Percentiles rank a stretch among this genome's conserved stretches.
Evolutionary conservation across 2,888 invertebrate genomes (phyloP).

Genomic region (Mythimna impura): DNA sequence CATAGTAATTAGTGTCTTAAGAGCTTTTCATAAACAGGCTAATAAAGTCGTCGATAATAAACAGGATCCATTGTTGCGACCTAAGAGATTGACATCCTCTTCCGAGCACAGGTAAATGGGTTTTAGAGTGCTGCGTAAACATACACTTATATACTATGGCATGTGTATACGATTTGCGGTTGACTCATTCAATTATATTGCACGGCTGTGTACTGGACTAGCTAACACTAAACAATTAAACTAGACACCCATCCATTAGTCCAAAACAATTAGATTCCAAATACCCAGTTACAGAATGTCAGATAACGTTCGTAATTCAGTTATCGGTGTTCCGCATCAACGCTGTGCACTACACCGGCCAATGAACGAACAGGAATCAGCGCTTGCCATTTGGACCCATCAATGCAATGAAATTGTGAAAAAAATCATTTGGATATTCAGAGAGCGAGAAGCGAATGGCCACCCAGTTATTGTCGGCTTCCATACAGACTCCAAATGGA

Average conservation of each 20-base stretch:
- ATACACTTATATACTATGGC: conserved; percentile 16
- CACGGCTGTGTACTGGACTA: conserved; percentile 4
- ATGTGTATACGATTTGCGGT: conserved; percentile 3
- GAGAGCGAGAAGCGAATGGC: conserved; percentile 81
- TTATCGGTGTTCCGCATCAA: conserved; percentile 71
- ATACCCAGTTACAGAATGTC: conserved; percentile 67
- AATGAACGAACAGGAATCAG: conserved; percentile 67
- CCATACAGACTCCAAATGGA: conserved; percentile 86
- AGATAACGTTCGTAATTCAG: conserved; percentile 76
- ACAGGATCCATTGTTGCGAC: conserved; percentile 35
- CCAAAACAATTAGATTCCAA: conserved; percentile 59
- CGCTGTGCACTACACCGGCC: conserved; percentile 43
- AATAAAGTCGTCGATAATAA: conserved; percentile 47
- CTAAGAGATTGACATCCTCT: conserved; percentile 48
- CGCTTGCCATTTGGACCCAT: conserved; percentile 71
- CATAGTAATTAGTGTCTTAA: conserved; percentile 22
- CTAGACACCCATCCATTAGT: conserved; percentile 35
- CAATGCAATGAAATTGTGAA: conserved; percentile 82
- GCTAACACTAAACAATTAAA: conserved; percentile 32
- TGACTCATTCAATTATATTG: conserved; percentile 42
- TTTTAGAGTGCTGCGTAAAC: conserved; percentile 51
- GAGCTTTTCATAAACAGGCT: conserved; percentile 45
- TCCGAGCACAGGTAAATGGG: conserved; percentile 45
- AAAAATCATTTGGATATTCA: conserved; percentile 87
- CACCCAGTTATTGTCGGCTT: conserved; percentile 83